Percentiles rank a stretch among this genome's conserved stretches.
Evolutionary conservation across 2,113 vertebrate genomes (phyloP).

Genomic region (Macquaria ambigua): DNA sequence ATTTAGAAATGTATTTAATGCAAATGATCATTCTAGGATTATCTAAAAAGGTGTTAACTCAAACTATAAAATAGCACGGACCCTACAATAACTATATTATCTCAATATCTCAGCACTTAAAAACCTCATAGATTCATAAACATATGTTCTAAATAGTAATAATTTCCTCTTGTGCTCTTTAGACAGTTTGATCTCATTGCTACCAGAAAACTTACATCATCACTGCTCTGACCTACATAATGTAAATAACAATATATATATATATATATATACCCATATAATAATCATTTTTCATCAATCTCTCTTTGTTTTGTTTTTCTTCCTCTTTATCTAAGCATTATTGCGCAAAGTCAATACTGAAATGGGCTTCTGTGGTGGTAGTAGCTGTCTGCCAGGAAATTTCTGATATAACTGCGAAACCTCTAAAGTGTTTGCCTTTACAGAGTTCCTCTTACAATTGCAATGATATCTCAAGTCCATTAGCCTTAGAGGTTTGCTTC

Average conservation of each 20-base stretch:
- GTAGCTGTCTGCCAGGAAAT: neutral
- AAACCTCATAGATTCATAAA: neutral
- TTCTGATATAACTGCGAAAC: neutral
- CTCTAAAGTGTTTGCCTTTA: constrained; percentile 33
- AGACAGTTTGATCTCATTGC: neutral
- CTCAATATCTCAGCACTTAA: neutral
- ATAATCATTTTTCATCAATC: neutral
- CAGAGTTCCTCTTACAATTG: constrained; percentile 26
- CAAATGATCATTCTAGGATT: neutral
- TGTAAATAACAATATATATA: no score
- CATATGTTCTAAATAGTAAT: neutral
- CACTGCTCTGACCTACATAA: constrained; percentile 1
- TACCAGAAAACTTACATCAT: neutral
- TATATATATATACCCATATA: neutral
- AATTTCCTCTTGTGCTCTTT: neutral
- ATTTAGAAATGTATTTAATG: neutral
- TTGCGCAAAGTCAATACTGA: constrained; percentile 18
- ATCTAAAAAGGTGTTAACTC: neutral
- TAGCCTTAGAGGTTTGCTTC: constrained; percentile 71
- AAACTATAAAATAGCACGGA: neutral
- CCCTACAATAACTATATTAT: neutral
- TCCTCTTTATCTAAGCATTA: neutral
- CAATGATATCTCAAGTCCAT: constrained; percentile 73
- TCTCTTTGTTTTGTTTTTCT: constrained; percentile 8
- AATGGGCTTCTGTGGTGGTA: neutral